Evolutionary conservation across 2,888 invertebrate genomes (phyloP).

Genomic region (Synergus itoensis): DNA sequence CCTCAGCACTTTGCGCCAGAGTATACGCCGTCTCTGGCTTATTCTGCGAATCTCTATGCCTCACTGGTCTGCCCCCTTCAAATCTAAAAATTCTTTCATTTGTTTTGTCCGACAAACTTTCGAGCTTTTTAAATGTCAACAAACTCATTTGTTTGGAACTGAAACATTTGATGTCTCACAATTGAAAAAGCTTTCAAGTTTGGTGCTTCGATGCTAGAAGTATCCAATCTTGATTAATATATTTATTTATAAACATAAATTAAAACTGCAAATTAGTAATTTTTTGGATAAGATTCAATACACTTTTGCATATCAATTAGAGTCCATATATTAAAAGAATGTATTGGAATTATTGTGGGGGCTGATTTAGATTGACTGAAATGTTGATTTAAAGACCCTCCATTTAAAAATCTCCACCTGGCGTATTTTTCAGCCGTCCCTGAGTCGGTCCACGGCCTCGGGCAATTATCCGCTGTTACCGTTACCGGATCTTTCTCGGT

Average conservation of each 20-base stretch:
- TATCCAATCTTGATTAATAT: not conserved
- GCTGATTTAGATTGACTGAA: not conserved
- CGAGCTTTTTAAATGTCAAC: too few species aligned
- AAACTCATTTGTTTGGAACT: too few species aligned
- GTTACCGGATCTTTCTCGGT: conserved; percentile 60
- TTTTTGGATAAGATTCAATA: too few species aligned
- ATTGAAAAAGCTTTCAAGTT: conserved; percentile 43
- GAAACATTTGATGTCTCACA: too few species aligned
- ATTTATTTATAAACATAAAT: too few species aligned
- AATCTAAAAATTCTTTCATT: not conserved
- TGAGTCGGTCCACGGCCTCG: conserved; percentile 41
- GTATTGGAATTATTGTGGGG: not conserved
- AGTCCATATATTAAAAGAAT: not conserved
- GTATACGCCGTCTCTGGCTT: conserved; percentile 52
- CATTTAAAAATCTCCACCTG: not conserved
- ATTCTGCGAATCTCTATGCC: conserved; percentile 51
- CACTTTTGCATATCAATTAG: not conserved
- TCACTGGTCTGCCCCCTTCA: conserved; percentile 41
- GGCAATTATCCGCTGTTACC: conserved; percentile 61
- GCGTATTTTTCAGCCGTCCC: conserved; percentile 18
- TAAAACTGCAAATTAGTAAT: too few species aligned
- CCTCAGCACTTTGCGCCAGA: conserved; percentile 69
- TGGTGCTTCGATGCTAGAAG: not conserved
- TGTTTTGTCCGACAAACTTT: not conserved
- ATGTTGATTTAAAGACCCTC: not conserved